Conservation (phyloP, 2,888 invertebrate species). For the Leptura quadrifasciata region DNA sequence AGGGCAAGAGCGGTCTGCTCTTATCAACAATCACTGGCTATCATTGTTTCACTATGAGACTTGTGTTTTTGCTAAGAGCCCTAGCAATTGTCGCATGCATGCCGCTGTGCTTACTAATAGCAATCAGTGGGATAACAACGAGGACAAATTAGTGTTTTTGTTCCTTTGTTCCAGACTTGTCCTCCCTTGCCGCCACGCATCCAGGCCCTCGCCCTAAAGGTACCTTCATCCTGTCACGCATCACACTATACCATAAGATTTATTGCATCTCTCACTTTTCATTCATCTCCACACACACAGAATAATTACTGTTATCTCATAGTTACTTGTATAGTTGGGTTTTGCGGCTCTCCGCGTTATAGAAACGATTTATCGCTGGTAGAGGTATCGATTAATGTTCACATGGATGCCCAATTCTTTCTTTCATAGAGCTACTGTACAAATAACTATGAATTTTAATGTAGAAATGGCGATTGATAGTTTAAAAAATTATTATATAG, state of each 20-base stretch:
- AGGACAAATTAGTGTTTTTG: conserved; percentile 70
- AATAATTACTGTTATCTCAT: conserved; percentile 53
- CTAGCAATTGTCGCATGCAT: conserved; percentile 61
- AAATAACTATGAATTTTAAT: too few relatives aligned
- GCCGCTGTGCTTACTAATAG: conserved; percentile 61
- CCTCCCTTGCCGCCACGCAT: conserved; percentile 72
- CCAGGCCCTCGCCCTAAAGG: conserved; percentile 71
- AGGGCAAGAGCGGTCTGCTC: conserved; percentile 45
- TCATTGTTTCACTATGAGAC: conserved; percentile 36
- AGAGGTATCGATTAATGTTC: too few relatives aligned
- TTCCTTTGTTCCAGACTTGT: conserved; percentile 73
- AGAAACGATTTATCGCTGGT: not conserved
- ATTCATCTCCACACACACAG: conserved; percentile 55
- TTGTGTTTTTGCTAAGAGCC: conserved; percentile 39
- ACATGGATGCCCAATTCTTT: too few relatives aligned
- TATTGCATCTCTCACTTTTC: conserved; percentile 57
- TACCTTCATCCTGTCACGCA: conserved; percentile 64
- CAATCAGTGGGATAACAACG: conserved; percentile 65
- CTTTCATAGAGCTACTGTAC: too few relatives aligned
- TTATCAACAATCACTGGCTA: conserved; percentile 46
- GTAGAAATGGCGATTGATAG: too few relatives aligned
- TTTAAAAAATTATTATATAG: too few relatives aligned
- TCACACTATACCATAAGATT: conserved; percentile 43
- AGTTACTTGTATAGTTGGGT: conserved; percentile 48
- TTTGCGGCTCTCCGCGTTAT: not conserved